Percentiles rank a stretch among this genome's conserved stretches.
These are phyloP conservation scores for Sericinus montela DNA, from an alignment of 2,888 invertebrate genomes.

Conservation along the genomic window DNA sequence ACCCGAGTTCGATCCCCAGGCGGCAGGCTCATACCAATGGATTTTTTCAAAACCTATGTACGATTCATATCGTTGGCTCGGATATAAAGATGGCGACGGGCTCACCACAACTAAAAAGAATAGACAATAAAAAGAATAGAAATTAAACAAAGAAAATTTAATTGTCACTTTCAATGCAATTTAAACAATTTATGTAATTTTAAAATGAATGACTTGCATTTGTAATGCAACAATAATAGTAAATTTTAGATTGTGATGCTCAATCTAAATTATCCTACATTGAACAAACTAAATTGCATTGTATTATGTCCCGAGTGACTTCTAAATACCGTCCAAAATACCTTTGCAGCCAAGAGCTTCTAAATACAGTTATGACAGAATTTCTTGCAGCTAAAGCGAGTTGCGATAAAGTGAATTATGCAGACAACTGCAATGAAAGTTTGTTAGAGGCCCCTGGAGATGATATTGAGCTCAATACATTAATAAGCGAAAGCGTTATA, in stretches of 20 bases:
- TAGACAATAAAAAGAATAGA: too few species aligned
- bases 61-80: too few species aligned
- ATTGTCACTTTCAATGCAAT: too few species aligned
- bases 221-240: too few species aligned
- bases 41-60: too few species aligned
- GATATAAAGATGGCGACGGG: too few species aligned
- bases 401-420: conserved; percentile 74
- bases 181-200: too few species aligned
- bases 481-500: conserved; percentile 20
- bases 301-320: conserved; percentile 12
- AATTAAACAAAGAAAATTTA: too few species aligned
- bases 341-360: conserved; percentile 1
- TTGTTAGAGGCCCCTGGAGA: conserved; percentile 53
- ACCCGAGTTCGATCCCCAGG: too few species aligned
- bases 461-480: background rate
- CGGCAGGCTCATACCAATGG: too few species aligned
- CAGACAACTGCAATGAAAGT: conserved; percentile 71
- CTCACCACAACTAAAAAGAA: too few species aligned
- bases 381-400: conserved; percentile 37
- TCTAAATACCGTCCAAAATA: conserved; percentile 16
- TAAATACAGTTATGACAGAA: conserved; percentile 51
- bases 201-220: too few species aligned
- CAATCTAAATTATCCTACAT: conserved; percentile 13
- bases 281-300: conserved; percentile 8
- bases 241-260: background rate